Conservation (phyloP, 2,888 invertebrate species). For the Volucella zonaria region DNA sequence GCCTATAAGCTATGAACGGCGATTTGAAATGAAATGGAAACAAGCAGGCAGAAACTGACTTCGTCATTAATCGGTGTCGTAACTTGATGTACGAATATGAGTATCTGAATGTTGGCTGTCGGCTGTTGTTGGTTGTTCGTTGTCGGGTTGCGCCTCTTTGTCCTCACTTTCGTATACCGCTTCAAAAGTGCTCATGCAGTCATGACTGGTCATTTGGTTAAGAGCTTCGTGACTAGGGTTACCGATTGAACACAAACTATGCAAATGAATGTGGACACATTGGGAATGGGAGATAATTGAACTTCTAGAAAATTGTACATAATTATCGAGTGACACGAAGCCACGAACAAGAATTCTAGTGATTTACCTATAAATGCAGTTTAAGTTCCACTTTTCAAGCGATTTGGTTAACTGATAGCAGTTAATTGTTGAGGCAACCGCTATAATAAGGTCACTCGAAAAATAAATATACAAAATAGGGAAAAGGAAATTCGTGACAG, state of each 20-base stretch:
- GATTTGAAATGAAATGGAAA: constrained; percentile 68
- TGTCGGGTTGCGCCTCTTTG: not conserved
- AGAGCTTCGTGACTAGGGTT: constrained; percentile 69
- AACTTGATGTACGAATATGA: constrained; percentile 36
- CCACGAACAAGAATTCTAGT: not conserved
- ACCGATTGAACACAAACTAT: constrained; percentile 47
- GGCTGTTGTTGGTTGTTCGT: not conserved
- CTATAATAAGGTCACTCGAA: too few species aligned
- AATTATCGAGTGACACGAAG: constrained; percentile 18
- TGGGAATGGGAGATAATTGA: not conserved
- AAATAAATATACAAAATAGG: too few species aligned
- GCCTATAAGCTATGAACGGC: constrained; percentile 1
- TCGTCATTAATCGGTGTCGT: constrained; percentile 69
- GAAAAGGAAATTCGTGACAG: too few species aligned
- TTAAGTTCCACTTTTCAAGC: too few species aligned
- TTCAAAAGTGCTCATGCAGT: constrained; percentile 16
- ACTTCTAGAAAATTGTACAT: not conserved
- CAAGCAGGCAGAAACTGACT: constrained; percentile 53
- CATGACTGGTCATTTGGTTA: constrained; percentile 49
- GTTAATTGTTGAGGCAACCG: too few species aligned
- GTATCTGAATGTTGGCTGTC: constrained; percentile 58
- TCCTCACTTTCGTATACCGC: constrained; percentile 18
- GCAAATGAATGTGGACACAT: constrained; percentile 29
- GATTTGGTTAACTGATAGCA: too few species aligned
- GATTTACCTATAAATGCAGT: too few species aligned